Base-by-base conservation (phyloP, 1,140 invertebrate species). In the Chironomus tepperi region DNA sequence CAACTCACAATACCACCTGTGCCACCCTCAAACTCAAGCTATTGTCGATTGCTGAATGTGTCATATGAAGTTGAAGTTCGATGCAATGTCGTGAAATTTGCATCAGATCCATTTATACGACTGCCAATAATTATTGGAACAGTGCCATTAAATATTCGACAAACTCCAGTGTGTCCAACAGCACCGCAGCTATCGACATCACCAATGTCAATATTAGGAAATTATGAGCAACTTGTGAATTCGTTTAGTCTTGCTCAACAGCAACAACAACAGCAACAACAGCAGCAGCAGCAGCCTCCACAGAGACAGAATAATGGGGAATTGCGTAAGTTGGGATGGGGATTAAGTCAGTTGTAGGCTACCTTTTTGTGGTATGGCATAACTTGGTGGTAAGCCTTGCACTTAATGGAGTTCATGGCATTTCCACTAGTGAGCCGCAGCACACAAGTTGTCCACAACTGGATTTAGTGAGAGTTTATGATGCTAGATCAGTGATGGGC, bases 21-120 rank as follows among this genome's bases (percentile, higher is more conserved):
- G 75, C 89, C 90, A 1, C 89, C 90, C 0, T 88, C 89, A 0
- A 90, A 90, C 77, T 81, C 91, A 1, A 83, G 85, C 12, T 87
- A 89, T 77, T 90, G 89, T 76, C 84, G 85, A 65, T 86, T 91
- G 34, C 91, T 92, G 73, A 87, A 89, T 79, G 81, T 91, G 73
- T 86, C 87, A 77, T 91, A 91, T 80, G 85, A 87, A 73, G 76
- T 92, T 3, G 86, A 88, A 77, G 86, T 92, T 21, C 81, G 81
- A 74, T 81, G 82, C 8, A 81, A 81, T 76, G 80, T 83, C 10
- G 79, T 79, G 42, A 80, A 81, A 42, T 75, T 84, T 19, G 82
- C 87, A 77, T 79, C 79, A 12, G 87, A 89, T 79, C 77, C 88
- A 43, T 77, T 80, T 0, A 78, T 82, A 3, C 83, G 84, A 18